Base-by-base conservation (phyloP, 2,888 invertebrate species). In the Acholoe squamosa region DNA sequence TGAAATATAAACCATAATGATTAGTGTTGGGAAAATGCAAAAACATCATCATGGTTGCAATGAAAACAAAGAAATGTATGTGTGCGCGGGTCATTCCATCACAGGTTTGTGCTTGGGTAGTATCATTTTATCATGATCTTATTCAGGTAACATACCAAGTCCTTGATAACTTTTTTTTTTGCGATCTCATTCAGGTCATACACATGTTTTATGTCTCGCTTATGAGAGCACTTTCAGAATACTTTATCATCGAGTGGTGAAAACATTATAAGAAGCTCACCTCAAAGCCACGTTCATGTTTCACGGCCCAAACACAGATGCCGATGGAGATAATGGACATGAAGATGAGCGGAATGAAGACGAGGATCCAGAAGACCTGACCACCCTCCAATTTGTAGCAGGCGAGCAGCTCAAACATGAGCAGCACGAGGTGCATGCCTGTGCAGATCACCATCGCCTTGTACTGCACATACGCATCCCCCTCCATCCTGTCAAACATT, bases 391-490 rank as follows among this genome's bases (percentile, higher is more conserved):
- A 96, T 96, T 99, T 99, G 96, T 99, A 98, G 96, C 99, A 99
- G 67, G 98, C 98, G 92, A 99, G 96, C 92, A 99, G 96, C 96
- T 99, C 99, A 96, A 99, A 99, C 98, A 99, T 98, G 43, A 99
- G 96, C 92, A 99, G 96, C 93, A 99, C 98, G 92, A 99, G 96
- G 96, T 99, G 99, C 94, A 99, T 97, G 84, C 98, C 98, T 93
- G 99, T 97, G 92, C 98, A 98, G 95, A 99, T 98, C 91, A 99
- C 96, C 99, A 99, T 99, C 25, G 99, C 99, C 96, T 99, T 99
- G 96, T 99, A 99, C 96, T 99, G 99, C 67, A 99, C 98, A 96
- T 99, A 98, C 10, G 99, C 98, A 96, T 99, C 98, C 93, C 98
- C 98, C 96, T 99, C 99, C 94, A 98, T 96, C 95, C 99, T 98